phyloP scores from a whole-genome alignment of 2,888 invertebrate species.

The Carabus problematicus region DNA sequence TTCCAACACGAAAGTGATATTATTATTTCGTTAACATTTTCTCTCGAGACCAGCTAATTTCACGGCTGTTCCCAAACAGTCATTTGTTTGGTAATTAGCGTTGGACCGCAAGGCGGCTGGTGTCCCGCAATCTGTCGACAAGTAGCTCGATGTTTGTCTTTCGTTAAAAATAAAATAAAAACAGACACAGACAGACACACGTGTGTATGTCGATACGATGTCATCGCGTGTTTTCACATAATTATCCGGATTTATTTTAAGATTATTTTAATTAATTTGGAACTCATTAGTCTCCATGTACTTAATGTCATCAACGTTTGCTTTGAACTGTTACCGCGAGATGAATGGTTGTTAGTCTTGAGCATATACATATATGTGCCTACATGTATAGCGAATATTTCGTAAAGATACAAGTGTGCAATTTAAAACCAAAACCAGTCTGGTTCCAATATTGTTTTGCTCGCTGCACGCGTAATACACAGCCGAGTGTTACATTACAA shows the following conservation, averaged over 20 bases:
- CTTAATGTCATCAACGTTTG: too few species aligned
- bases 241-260: conserved; percentile 34
- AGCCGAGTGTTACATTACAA: conserved; percentile 31
- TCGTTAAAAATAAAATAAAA: conserved; percentile 7
- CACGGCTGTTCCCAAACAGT: conserved; percentile 21
- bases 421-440: too few species aligned
- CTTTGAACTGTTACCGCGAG: too few species aligned
- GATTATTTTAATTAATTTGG: conserved; percentile 36
- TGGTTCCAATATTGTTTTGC: too few species aligned
- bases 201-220: conserved; percentile 20
- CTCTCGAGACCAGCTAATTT: conserved; percentile 25
- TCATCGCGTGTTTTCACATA: conserved; percentile 33
- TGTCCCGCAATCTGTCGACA: conserved; percentile 7
- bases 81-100: conserved; percentile 34
- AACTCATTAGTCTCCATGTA: conserved; percentile 11
- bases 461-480: too few species aligned
- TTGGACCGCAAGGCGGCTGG: conserved; percentile 16
- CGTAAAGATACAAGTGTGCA: too few species aligned
- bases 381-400: too few species aligned
- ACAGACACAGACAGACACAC: conserved; percentile 1
- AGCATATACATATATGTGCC: too few species aligned
- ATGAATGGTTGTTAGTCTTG: too few species aligned
- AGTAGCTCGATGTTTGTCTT: conserved; percentile 22
- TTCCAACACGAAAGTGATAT: too few species aligned
- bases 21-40: too few species aligned